Evolutionary conservation across 2,888 invertebrate species (phyloP).

Genomic region (Phyllotreta cruciferae): DNA sequence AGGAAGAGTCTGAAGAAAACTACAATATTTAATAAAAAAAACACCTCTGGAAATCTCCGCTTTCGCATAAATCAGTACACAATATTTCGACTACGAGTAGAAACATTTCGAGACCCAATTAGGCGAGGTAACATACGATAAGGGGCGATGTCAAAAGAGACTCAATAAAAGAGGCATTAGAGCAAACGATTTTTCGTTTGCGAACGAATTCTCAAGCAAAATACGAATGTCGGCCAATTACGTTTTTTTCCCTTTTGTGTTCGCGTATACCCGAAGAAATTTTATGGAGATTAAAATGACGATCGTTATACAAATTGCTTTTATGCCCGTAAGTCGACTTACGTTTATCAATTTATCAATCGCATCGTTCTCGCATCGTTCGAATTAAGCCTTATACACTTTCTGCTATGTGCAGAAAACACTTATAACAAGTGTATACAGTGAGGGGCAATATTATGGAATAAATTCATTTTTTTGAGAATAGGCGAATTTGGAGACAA

Average conservation of each 20-base stretch:
- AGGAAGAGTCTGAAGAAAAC: too few relatives aligned
- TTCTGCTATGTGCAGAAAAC: too few relatives aligned
- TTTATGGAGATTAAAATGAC: slow-evolving; percentile 31
- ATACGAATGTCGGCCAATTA: slow-evolving; percentile 38
- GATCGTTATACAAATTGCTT: background rate
- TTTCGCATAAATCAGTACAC: slow-evolving; percentile 17
- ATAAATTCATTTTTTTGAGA: too few relatives aligned
- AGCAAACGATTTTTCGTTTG: slow-evolving; percentile 46
- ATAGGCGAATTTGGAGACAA: too few relatives aligned
- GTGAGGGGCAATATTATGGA: too few relatives aligned
- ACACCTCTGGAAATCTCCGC: slow-evolving; percentile 11
- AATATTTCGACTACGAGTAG: slow-evolving; percentile 33
- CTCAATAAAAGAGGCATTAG: slow-evolving; percentile 47
- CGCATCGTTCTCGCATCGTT: too few relatives aligned
- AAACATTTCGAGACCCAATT: slow-evolving; percentile 45
- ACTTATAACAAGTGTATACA: too few relatives aligned
- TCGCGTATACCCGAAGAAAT: slow-evolving; percentile 20
- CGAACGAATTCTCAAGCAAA: slow-evolving; percentile 37
- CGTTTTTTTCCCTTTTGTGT: slow-evolving; percentile 27
- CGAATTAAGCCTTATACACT: too few relatives aligned
- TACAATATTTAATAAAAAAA: background rate
- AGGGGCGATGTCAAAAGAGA: slow-evolving; percentile 44
- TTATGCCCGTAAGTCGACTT: background rate
- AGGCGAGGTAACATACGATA: slow-evolving; percentile 46
- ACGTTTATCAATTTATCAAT: too few relatives aligned